Evolutionary conservation across 2,888 invertebrate genomes (phyloP).

Genomic region (Ecdyonurus torrentis): DNA sequence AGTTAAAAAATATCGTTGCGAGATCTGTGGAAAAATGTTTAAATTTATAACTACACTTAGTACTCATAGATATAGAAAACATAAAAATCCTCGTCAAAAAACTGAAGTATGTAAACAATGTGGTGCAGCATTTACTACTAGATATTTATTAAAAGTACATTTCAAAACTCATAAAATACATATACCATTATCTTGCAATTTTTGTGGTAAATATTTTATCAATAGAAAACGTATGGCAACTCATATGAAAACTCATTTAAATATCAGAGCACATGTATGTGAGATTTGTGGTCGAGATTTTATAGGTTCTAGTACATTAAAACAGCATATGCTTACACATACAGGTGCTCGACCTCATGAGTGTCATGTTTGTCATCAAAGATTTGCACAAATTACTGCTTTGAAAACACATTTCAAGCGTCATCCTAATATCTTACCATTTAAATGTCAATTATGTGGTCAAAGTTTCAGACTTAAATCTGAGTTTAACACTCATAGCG

Average conservation of each 20-base stretch:
- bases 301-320: background rate
- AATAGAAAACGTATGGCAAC: constrained; percentile 1
- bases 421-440: background rate
- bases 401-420: background rate
- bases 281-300: background rate
- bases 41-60: background rate
- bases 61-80: background rate
- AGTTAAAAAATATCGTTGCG: background rate
- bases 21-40: background rate
- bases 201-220: background rate
- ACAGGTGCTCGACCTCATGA: background rate
- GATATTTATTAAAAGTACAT: background rate
- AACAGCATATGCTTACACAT: background rate
- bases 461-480: background rate
- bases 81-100: background rate
- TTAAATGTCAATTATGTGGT: background rate
- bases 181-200: background rate
- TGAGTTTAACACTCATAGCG: background rate
- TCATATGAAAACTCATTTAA: background rate
- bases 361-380: background rate
- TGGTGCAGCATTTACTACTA: background rate
- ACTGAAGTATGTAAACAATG: background rate
- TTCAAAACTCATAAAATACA: background rate
- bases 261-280: background rate
- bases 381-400: background rate